Percentiles rank a stretch among this genome's conserved stretches.
phyloP scores from a whole-genome alignment of 2,888 invertebrate species.

The Acheta domesticus region DNA sequence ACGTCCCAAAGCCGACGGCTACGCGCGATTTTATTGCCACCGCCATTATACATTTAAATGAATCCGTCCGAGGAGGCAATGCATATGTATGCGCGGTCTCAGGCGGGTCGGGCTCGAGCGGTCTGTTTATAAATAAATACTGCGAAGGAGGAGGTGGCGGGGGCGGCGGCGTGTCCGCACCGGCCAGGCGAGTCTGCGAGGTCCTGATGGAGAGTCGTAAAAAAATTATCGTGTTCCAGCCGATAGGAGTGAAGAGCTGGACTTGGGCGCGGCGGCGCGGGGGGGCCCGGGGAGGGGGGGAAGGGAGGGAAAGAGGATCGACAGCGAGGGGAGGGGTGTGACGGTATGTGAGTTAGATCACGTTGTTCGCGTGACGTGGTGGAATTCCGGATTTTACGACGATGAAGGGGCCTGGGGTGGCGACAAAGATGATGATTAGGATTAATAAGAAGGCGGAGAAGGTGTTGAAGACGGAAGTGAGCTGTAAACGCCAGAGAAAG shows the following conservation, averaged over 20 bases:
- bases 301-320: neutral
- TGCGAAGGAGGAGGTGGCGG: neutral
- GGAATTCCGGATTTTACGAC: too few relatives aligned
- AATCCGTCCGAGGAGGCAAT: neutral
- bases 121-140: conserved; percentile 10
- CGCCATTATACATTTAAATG: conserved; percentile 18
- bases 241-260: neutral
- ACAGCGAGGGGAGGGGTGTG: neutral
- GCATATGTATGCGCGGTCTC: neutral
- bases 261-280: neutral
- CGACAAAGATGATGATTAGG: too few relatives aligned
- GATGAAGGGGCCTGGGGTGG: too few relatives aligned
- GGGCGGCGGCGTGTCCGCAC: neutral
- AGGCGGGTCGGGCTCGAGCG: neutral
- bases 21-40: conserved; percentile 2
- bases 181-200: neutral
- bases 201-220: neutral
- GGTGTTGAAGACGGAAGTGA: too few relatives aligned
- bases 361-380: too few relatives aligned
- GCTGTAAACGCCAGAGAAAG: too few relatives aligned
- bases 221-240: neutral
- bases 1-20: neutral
- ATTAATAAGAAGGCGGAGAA: too few relatives aligned
- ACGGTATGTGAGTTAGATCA: neutral
- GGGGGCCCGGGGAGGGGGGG: neutral